A percentile compares a stretch with the other conserved stretches of the same genome.
These are phyloP conservation scores for Butastur rufipennis DNA, from an alignment of 2,113 vertebrate genomes.

Conservation along the genomic window DNA sequence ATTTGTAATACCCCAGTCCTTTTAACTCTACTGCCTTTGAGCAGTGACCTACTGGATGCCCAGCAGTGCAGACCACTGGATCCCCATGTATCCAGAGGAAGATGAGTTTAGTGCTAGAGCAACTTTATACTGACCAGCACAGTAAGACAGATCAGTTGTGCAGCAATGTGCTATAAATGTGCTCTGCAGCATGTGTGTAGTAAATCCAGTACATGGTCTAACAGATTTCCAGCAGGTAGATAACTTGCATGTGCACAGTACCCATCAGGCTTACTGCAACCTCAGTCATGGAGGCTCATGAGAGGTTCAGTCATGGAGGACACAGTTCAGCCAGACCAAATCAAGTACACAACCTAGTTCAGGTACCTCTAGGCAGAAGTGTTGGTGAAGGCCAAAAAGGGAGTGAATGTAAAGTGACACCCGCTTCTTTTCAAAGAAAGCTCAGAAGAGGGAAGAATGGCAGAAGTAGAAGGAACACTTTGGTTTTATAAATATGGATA, in stretches of 20 bases:
- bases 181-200: neutral
- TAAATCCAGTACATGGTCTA: neutral
- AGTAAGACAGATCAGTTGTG: neutral
- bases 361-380: neutral
- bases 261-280: neutral
- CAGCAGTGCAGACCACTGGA: neutral
- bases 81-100: neutral
- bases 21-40: neutral
- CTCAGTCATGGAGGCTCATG: too few species aligned
- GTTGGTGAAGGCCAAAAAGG: neutral
- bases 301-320: too few species aligned
- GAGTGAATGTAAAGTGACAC: neutral
- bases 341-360: neutral
- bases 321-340: neutral
- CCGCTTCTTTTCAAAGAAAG: neutral
- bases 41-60: neutral
- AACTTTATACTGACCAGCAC: neutral
- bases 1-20: neutral
- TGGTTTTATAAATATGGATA: neutral
- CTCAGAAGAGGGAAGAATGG: neutral
- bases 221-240: neutral
- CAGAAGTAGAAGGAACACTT: neutral
- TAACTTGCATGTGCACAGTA: neutral
- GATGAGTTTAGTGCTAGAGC: neutral
- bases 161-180: neutral